Evolutionary conservation across 1,140 invertebrate species (phyloP).

Genomic region (Xylocopa sonorina): DNA sequence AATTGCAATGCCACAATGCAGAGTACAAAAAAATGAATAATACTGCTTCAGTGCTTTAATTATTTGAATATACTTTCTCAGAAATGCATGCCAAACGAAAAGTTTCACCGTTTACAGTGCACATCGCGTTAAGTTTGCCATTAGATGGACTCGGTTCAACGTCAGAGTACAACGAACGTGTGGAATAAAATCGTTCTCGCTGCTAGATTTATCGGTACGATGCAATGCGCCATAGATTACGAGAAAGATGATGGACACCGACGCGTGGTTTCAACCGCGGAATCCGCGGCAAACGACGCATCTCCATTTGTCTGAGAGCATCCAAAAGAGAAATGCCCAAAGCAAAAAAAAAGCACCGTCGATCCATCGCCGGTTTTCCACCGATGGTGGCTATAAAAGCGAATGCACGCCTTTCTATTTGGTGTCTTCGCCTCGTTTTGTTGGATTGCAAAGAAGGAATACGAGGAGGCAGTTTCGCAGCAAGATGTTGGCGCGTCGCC

Average conservation of each 20-base stretch:
- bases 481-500: conserved; percentile 6
- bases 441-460: too few species aligned
- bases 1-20: too few species aligned
- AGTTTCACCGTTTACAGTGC: too few species aligned
- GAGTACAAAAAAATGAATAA: too few species aligned
- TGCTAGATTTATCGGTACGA: too few species aligned
- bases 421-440: background rate
- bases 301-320: background rate
- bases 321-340: background rate
- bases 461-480: background rate
- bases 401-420: background rate
- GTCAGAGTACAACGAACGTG: background rate
- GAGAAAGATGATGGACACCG: background rate
- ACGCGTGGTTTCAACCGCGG: background rate
- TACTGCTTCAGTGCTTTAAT: too few species aligned
- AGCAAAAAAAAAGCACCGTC: too few species aligned
- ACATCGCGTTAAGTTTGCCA: too few species aligned
- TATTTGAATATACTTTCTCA: too few species aligned
- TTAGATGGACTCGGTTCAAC: too few species aligned
- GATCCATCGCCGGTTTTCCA: background rate
- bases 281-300: background rate
- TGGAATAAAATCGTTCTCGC: too few species aligned
- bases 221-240: background rate
- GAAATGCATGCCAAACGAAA: too few species aligned
- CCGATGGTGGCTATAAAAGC: background rate